Evolutionary conservation across 37 sponge, comb jelly and placozoan genomes (phyloP), one percentile per base, ranked within the genome.

Genomic region (Oscarella lobularis): DNA sequence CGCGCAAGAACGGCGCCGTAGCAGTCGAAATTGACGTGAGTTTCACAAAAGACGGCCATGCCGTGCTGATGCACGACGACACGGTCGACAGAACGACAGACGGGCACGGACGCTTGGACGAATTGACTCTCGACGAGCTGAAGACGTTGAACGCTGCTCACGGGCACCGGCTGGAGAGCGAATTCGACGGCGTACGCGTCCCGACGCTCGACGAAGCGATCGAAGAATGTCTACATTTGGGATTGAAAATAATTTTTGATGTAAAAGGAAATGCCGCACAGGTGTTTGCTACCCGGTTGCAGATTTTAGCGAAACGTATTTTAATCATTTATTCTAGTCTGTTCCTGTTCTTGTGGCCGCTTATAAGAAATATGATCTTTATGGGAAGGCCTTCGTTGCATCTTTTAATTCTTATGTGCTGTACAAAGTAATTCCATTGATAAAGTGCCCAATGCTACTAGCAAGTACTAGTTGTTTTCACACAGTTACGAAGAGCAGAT

Each of bases 51-150:
- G 89, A 89, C 41, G 89, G 83, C 30, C 78, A 82, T 35, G 78
- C 87, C 29, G 89, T 89, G 39, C 35, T 89, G 35, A 31, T 82
- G 2, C 89, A 89, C 36, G 89, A 89, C 65, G 39, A 38, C 2
- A 76, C 78, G 36, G 68, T 81, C 27, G 82, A 79, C 39, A 32
- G 82, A 66, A 81, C 81, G 6, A 66, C 73, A 31, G 68, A 81
- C 55, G 82, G 82, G 14, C 36, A 55, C 31, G 77, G 77, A 34
- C 2, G 72, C 31, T 73, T 89, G 0, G 33, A 41, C 3, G 67
- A 78, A 30, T 36, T 86, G 80, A 89, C 89, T n/a, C 67, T 89
- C 0, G 74, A 77, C 29, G 73, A 89, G 38, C 39, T 70, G 5
- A 86, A 81, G 14, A 34, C 34, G 29, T 66, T 86, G 67, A 78